A percentile compares a stretch with the other conserved stretches of the same genome.
phyloP scores from a whole-genome alignment of 2,113 vertebrate genomes.

The Spizaetus ornatus region DNA sequence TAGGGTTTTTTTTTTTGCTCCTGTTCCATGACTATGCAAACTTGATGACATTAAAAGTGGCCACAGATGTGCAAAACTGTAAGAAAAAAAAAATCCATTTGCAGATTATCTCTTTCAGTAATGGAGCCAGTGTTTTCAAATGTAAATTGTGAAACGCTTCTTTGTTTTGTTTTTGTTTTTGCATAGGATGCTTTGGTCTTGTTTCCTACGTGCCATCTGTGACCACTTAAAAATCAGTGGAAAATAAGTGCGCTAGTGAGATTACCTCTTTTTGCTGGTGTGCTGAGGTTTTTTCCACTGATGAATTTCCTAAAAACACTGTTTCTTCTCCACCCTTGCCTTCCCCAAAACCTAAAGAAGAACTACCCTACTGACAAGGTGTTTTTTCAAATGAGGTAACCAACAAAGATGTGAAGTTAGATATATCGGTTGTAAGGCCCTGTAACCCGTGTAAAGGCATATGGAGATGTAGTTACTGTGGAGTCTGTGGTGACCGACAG shows the following conservation, averaged over 20 bases:
- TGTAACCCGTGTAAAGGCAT: conserved; percentile 97
- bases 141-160: conserved; percentile 32
- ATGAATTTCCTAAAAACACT: conserved; percentile 13
- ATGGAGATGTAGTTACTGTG: conserved; percentile 89
- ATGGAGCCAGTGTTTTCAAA: conserved; percentile 69
- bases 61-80: conserved; percentile 70
- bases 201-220: conserved; percentile 52
- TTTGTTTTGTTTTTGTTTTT: conserved; percentile 44
- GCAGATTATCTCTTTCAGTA: conserved; percentile 54
- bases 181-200: conserved; percentile 80
- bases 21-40: conserved; percentile 74
- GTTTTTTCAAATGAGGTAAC: conserved; percentile 68
- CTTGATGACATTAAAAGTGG: conserved; percentile 73
- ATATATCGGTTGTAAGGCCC: conserved; percentile 94
- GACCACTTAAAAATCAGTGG: conserved; percentile 58
- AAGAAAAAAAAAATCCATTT: conserved; percentile 44
- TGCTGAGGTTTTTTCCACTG: conserved; percentile 53
- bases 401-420: conserved; percentile 66
- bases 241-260: conserved; percentile 55
- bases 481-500: conserved; percentile 91
- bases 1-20: conserved; percentile 50
- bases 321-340: conserved; percentile 12
- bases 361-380: not conserved
- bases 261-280: conserved; percentile 69
- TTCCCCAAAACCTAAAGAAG: not conserved